phyloP scores from a whole-genome alignment of 2,888 invertebrate genomes.

The Plagodis dolabraria region DNA sequence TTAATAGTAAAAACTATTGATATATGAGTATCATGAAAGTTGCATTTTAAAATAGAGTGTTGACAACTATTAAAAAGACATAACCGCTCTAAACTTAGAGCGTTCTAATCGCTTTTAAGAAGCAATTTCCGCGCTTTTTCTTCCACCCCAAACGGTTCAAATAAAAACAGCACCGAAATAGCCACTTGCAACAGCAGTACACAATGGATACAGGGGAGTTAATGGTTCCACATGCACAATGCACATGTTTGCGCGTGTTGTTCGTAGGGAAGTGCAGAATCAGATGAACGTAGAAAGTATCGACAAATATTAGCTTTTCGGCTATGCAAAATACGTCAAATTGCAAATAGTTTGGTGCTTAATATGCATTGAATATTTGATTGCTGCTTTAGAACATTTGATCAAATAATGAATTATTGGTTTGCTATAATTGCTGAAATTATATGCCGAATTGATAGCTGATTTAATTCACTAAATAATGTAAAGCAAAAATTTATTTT shows the following conservation, averaged over 20 bases:
- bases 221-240: conserved; percentile 36
- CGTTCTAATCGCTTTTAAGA: conserved; percentile 26
- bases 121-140: conserved; percentile 24
- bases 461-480: too few relatives aligned
- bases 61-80: neutral
- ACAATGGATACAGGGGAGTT: conserved; percentile 38
- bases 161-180: conserved; percentile 38
- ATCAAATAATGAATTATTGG: too few relatives aligned
- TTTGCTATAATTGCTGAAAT: too few relatives aligned
- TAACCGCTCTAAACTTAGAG: conserved; percentile 12
- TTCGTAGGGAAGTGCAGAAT: conserved; percentile 25
- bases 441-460: too few relatives aligned
- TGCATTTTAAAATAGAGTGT: neutral
- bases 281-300: conserved; percentile 14
- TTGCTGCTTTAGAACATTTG: too few relatives aligned
- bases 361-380: too few relatives aligned
- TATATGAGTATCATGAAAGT: too few relatives aligned
- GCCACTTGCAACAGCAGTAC: conserved; percentile 38
- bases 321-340: too few relatives aligned
- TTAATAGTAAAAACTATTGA: too few relatives aligned
- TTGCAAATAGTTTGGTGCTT: too few relatives aligned
- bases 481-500: too few relatives aligned
- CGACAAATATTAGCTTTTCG: conserved; percentile 5
- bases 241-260: conserved; percentile 35
- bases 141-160: conserved; percentile 25